phyloP scores from a whole-genome alignment of 2,888 invertebrate genomes.

The Nomada goodeniana region DNA sequence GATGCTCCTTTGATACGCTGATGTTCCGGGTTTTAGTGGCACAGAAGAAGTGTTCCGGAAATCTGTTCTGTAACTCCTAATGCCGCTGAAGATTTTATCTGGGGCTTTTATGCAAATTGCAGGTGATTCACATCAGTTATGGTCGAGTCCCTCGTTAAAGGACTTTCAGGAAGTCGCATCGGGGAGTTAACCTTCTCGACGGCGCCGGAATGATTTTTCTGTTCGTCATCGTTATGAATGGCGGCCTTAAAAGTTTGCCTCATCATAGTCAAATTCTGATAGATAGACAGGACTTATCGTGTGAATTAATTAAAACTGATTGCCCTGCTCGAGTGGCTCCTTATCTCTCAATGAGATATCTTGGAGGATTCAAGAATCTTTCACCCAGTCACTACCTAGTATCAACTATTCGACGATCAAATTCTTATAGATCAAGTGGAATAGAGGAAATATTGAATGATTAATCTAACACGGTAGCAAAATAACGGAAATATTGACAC shows the following conservation, averaged over 20 bases:
- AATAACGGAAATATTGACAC: background rate
- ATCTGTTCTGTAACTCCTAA: conserved; percentile 15
- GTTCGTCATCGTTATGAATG: background rate
- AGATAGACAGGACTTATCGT: background rate
- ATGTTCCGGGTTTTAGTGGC: background rate
- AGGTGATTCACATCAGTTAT: conserved; percentile 12
- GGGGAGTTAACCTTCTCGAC: background rate
- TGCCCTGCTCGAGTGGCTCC: background rate
- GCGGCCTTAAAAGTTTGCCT: background rate
- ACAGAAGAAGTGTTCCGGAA: conserved; percentile 11
- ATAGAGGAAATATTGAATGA: background rate
- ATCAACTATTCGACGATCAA: background rate
- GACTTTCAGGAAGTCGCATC: background rate
- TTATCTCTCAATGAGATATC: background rate
- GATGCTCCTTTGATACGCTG: background rate
- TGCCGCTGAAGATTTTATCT: conserved; percentile 17
- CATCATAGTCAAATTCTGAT: background rate
- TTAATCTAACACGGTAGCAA: no score
- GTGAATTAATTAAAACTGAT: conserved; percentile 1
- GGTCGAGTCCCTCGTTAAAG: conserved; percentile 9
- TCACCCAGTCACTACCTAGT: background rate
- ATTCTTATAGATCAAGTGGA: background rate
- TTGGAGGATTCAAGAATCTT: background rate
- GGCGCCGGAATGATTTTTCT: background rate
- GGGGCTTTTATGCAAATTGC: conserved; percentile 49